A percentile compares a stretch with the other conserved stretches of the same genome.
Conservation (phyloP, 2,888 invertebrate species). For the Corythucha ciliata region DNA sequence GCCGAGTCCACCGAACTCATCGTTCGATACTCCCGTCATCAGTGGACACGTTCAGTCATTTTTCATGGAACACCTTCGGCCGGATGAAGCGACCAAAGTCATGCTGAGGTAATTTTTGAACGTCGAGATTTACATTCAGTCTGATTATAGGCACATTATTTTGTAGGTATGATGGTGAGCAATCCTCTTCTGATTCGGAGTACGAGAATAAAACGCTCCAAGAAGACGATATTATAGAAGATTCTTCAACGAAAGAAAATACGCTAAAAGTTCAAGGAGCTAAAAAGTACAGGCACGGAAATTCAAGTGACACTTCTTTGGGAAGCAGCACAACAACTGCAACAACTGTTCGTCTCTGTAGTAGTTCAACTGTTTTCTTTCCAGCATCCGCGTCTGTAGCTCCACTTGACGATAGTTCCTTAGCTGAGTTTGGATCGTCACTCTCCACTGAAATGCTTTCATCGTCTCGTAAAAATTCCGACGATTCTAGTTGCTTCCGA, state of each 20-base stretch:
- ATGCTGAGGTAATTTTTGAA: too few relatives aligned
- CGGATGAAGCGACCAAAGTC: conserved; percentile 68
- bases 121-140: too few relatives aligned
- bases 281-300: conserved; percentile 68
- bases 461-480: conserved; percentile 33
- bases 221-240: conserved; percentile 42
- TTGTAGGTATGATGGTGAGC: conserved; percentile 49
- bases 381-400: too few relatives aligned
- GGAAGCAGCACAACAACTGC: conserved; percentile 80
- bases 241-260: conserved; percentile 48
- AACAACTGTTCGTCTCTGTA: conserved; percentile 60
- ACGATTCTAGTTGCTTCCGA: conserved; percentile 31
- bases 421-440: conserved; percentile 34
- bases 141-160: too few relatives aligned
- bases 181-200: conserved; percentile 49
- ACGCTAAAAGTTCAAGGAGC: conserved; percentile 71
- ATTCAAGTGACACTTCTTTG: conserved; percentile 59
- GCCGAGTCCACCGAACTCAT: conserved; percentile 64
- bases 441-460: conserved; percentile 34
- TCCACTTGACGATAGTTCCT: conserved; percentile 36
- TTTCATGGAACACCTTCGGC: conserved; percentile 64
- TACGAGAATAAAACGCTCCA: conserved; percentile 58
- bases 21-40: conserved; percentile 59
- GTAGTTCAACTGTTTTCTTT: conserved; percentile 33
- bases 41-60: conserved; percentile 73